phyloP scores from a whole-genome alignment of 35 echinoderm and acorn worm species.

The Acanthaster planci region DNA sequence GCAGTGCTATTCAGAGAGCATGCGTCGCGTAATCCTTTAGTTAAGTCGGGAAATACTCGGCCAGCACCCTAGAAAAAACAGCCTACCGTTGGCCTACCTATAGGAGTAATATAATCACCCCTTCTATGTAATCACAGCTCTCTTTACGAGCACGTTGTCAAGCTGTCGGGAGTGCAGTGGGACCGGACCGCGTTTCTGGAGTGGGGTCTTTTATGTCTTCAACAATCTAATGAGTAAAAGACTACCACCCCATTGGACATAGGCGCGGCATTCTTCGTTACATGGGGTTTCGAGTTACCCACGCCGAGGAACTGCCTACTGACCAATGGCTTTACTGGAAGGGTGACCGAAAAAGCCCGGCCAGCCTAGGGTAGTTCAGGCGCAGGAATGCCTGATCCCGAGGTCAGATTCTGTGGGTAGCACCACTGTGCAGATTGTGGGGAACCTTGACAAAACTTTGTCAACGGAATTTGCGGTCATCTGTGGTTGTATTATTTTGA shows the following conservation, averaged over 20 bases:
- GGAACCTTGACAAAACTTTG: too few species aligned
- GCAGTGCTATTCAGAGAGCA: conserved; percentile 1
- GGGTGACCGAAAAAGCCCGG: neutral
- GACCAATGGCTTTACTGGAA: conserved; percentile 10
- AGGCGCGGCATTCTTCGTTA: conserved; percentile 14
- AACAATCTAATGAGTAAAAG: too few species aligned
- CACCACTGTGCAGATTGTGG: too few species aligned
- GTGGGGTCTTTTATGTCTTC: too few species aligned
- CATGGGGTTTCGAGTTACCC: neutral
- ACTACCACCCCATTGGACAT: neutral
- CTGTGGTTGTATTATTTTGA: too few species aligned
- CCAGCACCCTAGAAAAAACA: neutral
- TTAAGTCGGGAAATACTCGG: conserved; percentile 14
- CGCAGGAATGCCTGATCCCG: neutral
- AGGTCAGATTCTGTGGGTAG: neutral
- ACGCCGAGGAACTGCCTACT: neutral
- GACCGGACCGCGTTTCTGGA: too few species aligned
- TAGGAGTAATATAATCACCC: too few species aligned
- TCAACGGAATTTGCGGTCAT: too few species aligned
- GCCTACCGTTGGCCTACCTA: too few species aligned
- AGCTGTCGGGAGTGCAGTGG: too few species aligned
- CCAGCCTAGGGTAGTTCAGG: neutral
- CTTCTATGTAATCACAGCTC: too few species aligned
- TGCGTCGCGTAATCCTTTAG: conserved; percentile 20
- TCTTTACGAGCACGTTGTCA: too few species aligned